Evolutionary conservation across 1,140 invertebrate genomes (phyloP).

Genomic region (Chrysoperla carnea): DNA sequence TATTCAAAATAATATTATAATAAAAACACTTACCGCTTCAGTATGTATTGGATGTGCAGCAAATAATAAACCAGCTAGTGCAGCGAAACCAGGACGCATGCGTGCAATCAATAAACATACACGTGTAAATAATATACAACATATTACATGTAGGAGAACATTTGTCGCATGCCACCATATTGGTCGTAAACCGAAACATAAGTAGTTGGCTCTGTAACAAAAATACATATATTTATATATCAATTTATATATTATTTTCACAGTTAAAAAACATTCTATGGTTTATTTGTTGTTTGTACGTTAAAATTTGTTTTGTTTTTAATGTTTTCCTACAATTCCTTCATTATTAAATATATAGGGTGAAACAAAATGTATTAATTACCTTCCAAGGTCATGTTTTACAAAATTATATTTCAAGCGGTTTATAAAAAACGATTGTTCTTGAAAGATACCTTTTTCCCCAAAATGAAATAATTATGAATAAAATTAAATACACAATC

Average conservation of each 20-base stretch:
- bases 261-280: no score
- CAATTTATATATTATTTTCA: neutral
- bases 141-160: constrained; percentile 49
- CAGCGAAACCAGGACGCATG: constrained; percentile 42
- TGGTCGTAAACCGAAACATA: constrained; percentile 43
- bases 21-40: constrained; percentile 62
- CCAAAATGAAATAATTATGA: no score
- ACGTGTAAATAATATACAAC: constrained; percentile 49
- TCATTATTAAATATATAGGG: no score
- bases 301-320: no score
- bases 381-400: no score
- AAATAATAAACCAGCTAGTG: constrained; percentile 55
- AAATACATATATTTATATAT: constrained; percentile 2
- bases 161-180: constrained; percentile 61
- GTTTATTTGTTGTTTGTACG: neutral
- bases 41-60: constrained; percentile 81
- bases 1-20: no score
- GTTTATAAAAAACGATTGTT: no score
- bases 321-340: no score
- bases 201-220: constrained; percentile 51
- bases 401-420: no score
- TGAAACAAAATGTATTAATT: no score
- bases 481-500: no score
- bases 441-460: no score
- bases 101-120: constrained; percentile 43